phyloP scores from a whole-genome alignment of 1,140 invertebrate species.

The Tetramorium parvispinum region DNA sequence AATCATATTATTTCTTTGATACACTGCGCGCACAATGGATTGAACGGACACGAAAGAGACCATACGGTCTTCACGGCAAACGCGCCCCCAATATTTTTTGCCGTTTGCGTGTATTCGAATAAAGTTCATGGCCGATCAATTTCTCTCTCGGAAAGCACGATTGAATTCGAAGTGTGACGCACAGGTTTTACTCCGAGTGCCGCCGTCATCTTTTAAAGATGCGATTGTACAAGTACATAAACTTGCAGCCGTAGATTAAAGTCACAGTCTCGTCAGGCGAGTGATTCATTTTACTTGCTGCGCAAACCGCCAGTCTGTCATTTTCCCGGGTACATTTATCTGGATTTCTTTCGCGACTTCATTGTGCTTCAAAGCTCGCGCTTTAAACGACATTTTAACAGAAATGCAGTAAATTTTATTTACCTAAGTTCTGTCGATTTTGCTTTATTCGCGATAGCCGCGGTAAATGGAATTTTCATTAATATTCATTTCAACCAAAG shows the following conservation, averaged over 20 bases:
- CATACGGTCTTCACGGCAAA: conserved; percentile 1
- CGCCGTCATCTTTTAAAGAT: background rate
- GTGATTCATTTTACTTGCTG: conserved; percentile 35
- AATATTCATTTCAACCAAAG: conserved; percentile 10
- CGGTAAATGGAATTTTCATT: conserved; percentile 1
- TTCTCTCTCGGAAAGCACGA: background rate
- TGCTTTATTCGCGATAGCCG: background rate
- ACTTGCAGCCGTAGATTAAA: conserved; percentile 18
- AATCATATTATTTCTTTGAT: background rate
- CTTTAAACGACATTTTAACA: conserved; percentile 11
- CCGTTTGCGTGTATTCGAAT: background rate
- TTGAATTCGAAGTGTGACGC: conserved; percentile 42
- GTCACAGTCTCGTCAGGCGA: conserved; percentile 19
- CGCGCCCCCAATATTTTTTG: background rate
- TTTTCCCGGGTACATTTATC: conserved; percentile 27
- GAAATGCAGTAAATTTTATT: background rate
- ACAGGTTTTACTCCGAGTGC: conserved; percentile 4
- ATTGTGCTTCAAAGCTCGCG: conserved; percentile 15
- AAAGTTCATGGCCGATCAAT: conserved; percentile 19
- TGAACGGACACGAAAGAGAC: conserved; percentile 8
- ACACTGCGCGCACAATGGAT: background rate
- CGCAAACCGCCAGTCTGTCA: conserved; percentile 18
- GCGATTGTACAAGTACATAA: conserved; percentile 25
- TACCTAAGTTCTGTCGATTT: background rate
- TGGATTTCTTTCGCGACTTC: conserved; percentile 23